Conservation (phyloP, 1,140 invertebrate species). For the Caenorhabditis elegans region WBcel235 BX284606.5:3930501-3931000, state of each 20-base stretch:
- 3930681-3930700: constrained; percentile 15
- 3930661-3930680: constrained; percentile 10
- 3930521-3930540: background rate
- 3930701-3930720: constrained; percentile 31
- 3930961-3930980: constrained; percentile 10
- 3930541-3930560: constrained; percentile 5
- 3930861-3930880: too few relatives aligned
- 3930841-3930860: too few relatives aligned
- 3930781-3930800: constrained; percentile 11
- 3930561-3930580: constrained; percentile 21
- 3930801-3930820: background rate
- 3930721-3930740: constrained; percentile 7
- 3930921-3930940: background rate
- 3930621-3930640: background rate
- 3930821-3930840: background rate
- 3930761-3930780: constrained; percentile 23
- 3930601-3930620: constrained; percentile 30
- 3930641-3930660: background rate
- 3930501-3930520: constrained; percentile 12
- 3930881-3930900: background rate
- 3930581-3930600: background rate
- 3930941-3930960: constrained; percentile 25
- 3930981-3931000: background rate
- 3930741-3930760: constrained; percentile 23
- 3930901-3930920: background rate